Evolutionary conservation across 2,113 vertebrate species (phyloP), one percentile per base, ranked within the genome.

Genomic region (Dicentrarchus labrax): DNA sequence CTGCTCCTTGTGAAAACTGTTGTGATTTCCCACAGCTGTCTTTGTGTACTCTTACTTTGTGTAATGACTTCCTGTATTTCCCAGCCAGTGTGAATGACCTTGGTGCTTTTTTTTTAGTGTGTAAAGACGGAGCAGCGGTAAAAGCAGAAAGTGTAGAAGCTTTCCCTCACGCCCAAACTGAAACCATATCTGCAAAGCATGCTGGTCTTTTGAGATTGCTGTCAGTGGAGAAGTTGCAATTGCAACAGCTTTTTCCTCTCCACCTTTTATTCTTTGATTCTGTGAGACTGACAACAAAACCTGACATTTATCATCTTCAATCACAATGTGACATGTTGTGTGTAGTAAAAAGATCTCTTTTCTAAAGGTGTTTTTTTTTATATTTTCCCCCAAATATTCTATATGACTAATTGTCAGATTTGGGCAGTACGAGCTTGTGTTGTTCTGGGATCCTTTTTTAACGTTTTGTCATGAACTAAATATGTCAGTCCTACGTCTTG

Each of bases 11-110:
- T n/a, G n/a, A n/a, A 22, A 22, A 67, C 19, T 12, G 12, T 43
- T 53, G 5, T 24, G 13, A n/a, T 53, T 65, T 54, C n/a, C 13
- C 6, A 9, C 51, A 2, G 79, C 41, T 68, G 30, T 67, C 45
- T 48, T 57, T 57, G 19, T 57, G 62, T 51, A 10, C 30, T 80
- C 48, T 2, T 36, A 22, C 41, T 56, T 59, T 67, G 17, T 53
- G 45, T 38, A 38, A 24, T 64, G 39, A 47, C 24, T 30, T 77
- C 16, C 53, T 77, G 67, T 12, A 72, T 54, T 51, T 76, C 15
- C n/a, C 38, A 39, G 21, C 15, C 30, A 21, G 0, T 30, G 19
- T 53, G 54, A 16, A 8, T 41, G 39, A 36, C 70, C 61, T 47
- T 64, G 48, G 30, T 51, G 16, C 8, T 30, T 54, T 5, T n/a